Conservation (phyloP, 1,140 invertebrate genomes). For the Chlorops oryzae region DNA sequence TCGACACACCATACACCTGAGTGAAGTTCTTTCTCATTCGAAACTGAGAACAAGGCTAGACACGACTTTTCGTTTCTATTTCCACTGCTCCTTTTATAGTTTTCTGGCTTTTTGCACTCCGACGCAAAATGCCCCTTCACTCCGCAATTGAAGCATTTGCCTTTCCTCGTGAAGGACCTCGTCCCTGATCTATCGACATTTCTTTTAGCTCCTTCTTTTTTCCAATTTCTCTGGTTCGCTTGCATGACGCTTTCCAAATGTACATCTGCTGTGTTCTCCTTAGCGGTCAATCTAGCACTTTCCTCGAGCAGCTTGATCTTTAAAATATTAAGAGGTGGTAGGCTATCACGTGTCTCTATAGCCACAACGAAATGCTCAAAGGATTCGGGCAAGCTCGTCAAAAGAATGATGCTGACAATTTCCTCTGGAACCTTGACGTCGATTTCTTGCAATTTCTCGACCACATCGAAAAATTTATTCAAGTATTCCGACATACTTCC, state of each 20-base stretch:
- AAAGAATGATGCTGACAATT: not conserved
- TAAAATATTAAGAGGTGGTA: not conserved
- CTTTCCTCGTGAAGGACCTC: no score
- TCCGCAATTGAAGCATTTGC: not conserved
- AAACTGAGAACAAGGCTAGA: not conserved
- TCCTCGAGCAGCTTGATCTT: not conserved
- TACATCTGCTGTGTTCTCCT: not conserved
- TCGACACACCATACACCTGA: not conserved
- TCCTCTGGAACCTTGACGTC: not conserved
- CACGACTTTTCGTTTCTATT: no score
- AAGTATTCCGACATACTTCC: not conserved
- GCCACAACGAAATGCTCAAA: constrained; percentile 6
- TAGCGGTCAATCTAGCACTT: not conserved
- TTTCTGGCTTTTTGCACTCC: not conserved
- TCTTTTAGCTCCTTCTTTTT: not conserved
- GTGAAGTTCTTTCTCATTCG: not conserved
- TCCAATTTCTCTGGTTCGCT: not conserved
- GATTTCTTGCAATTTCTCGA: not conserved
- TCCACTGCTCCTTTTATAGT: no score
- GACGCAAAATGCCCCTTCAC: not conserved
- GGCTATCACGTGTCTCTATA: constrained; percentile 1
- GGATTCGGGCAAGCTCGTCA: constrained; percentile 3
- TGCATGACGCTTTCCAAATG: not conserved
- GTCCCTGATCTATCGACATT: not conserved
- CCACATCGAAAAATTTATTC: not conserved